A percentile compares a stretch with the other conserved stretches of the same genome.
Evolutionary conservation across 2,113 vertebrate genomes (phyloP).

Genomic region (Phycodurus eques): DNA sequence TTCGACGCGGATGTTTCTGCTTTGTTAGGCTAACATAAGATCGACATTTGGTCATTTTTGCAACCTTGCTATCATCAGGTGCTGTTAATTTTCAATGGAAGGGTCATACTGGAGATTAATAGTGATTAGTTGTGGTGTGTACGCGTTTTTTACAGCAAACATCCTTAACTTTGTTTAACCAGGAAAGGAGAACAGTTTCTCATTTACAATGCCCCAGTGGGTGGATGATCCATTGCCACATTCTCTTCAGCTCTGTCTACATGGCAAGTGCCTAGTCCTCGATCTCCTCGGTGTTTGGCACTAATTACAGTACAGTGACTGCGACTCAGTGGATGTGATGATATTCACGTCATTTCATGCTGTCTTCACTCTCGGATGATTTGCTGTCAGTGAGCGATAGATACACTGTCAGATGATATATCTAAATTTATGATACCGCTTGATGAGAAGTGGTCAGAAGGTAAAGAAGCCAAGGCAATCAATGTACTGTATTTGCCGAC

Average conservation of each 20-base stretch:
- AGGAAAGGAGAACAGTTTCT: no score
- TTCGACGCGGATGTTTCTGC: background rate
- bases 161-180: background rate
- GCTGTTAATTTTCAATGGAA: constrained; percentile 17
- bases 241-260: no score
- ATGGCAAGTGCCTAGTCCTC: no score
- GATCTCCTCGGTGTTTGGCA: no score
- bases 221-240: no score
- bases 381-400: background rate
- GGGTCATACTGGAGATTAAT: constrained; percentile 7
- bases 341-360: background rate
- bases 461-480: background rate
- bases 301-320: background rate
- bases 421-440: background rate
- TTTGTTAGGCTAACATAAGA: background rate
- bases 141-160: constrained; percentile 6
- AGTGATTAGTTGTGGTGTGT: constrained; percentile 11
- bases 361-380: background rate
- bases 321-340: background rate
- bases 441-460: background rate
- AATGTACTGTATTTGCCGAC: background rate
- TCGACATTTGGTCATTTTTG: background rate
- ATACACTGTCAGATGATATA: background rate
- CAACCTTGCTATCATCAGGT: background rate
- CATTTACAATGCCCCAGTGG: no score